Conservation (phyloP, 1,140 invertebrate genomes). For the Drosophila truncata region DNA sequence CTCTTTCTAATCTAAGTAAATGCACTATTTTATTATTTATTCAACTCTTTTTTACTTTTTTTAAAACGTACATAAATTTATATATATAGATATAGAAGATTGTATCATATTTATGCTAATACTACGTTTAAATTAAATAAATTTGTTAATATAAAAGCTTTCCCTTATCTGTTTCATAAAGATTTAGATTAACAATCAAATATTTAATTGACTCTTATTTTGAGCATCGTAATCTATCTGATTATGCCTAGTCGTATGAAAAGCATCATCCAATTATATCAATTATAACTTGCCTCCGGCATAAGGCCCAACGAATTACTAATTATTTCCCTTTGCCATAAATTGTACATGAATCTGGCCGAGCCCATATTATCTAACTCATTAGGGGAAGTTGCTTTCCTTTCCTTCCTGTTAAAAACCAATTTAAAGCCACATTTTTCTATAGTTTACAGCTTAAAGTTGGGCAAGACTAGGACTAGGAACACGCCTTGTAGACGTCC, state of each 20-base stretch:
- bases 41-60: too few relatives aligned
- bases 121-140: too few relatives aligned
- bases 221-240: too few relatives aligned
- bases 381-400: slow-evolving; percentile 17
- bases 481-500: slow-evolving; percentile 20
- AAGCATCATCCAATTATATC: slow-evolving; percentile 1
- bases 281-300: background rate
- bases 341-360: slow-evolving; percentile 1
- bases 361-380: slow-evolving; percentile 24
- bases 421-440: slow-evolving; percentile 37
- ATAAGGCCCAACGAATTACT: background rate
- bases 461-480: slow-evolving; percentile 9
- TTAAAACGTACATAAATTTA: too few relatives aligned
- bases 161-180: too few relatives aligned
- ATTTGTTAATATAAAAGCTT: too few relatives aligned
- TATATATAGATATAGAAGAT: too few relatives aligned
- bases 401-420: background rate
- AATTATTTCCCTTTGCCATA: slow-evolving; percentile 16
- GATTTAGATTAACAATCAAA: background rate
- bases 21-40: too few relatives aligned
- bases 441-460: slow-evolving; percentile 36
- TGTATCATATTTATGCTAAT: too few relatives aligned
- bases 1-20: too few relatives aligned
- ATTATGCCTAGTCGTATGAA: background rate
- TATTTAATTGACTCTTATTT: background rate